Base-by-base conservation (phyloP, 2,797 vertebrate genomes). In the Harpagifer antarcticus region DNA sequence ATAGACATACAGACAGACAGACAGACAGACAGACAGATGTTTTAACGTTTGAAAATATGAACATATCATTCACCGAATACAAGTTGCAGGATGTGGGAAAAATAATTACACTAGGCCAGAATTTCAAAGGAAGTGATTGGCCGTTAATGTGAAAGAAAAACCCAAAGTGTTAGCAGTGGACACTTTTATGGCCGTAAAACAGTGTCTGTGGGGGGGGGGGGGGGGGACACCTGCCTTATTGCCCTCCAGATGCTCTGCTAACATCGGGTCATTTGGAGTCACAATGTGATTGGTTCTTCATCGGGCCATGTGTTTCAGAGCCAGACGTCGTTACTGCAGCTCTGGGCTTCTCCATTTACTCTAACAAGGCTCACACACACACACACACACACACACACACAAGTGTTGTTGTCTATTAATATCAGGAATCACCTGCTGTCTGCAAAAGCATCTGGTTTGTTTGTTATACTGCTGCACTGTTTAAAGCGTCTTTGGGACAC, bases 361-460 rank as follows among this genome's bases (percentile, higher is more conserved):
- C 78, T 77, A 85, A 90, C 85, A 84, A 87, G 82, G 33, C 77
- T 71, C 78, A 76, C 76, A 74, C 56, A 58, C 78, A 77, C 76
- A 74, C 23, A 23, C 23, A 76, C 78, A 74, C 56, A 58, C 78
- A 77, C 76, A 74, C 27, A 27, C 56, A 58, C 72, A 14, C 52
- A 81, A 81, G 19, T 27, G 70, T 17, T 50, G 68, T 27, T 77
- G 69, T 75, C 73, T 67, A 47, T 82, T 80, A 66, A 74, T 70
- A 79, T 57, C 68, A 78, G 70, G 61, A 75, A 79, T 63, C 80
- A 79, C 83, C 86, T 84, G 83, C 78, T 81, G 82, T 77, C 79
- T 67, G 60, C 42, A 47, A 78, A 79, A 73, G 54, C 73, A 55
- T 82, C 74, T 84, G 77, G 16, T 72, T 74, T 67, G 33, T 47